These are phyloP conservation scores for Tetramorium simillimum DNA, from an alignment of 1,140 invertebrate genomes.

Conservation along the genomic window DNA sequence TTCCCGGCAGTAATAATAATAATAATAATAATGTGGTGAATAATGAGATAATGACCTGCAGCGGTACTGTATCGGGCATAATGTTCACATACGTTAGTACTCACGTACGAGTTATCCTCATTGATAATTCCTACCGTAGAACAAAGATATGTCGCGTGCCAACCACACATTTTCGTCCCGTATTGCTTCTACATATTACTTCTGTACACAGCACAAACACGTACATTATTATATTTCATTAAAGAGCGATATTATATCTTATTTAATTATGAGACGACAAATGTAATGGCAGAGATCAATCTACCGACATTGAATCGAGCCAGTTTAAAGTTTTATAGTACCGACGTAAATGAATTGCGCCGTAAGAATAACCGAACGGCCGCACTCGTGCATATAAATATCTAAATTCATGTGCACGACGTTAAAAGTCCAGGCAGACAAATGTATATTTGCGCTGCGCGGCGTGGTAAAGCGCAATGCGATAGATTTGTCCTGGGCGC, in stretches of 20 bases:
- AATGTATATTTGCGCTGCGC: background rate
- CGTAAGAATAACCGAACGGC: background rate
- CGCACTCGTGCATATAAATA: background rate
- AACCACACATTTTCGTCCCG: background rate
- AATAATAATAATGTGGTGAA: background rate
- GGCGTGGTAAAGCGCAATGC: background rate
- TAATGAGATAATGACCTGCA: slow-evolving; percentile 28
- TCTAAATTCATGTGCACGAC: background rate
- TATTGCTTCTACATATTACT: background rate
- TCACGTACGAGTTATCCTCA: background rate
- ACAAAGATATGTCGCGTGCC: background rate
- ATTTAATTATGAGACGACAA: background rate
- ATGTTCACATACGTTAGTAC: background rate
- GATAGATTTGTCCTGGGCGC: background rate
- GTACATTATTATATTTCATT: slow-evolving; percentile 1
- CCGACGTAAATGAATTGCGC: background rate
- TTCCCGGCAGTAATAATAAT: slow-evolving; percentile 21
- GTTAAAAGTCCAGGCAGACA: background rate
- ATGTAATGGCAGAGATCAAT: background rate
- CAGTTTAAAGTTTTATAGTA: background rate
- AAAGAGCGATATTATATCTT: background rate
- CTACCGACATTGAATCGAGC: background rate
- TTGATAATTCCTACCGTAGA: background rate
- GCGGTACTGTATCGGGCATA: background rate
- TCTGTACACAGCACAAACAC: background rate